A percentile compares a stretch with the other conserved stretches of the same genome.
phyloP scores from a whole-genome alignment of 2,113 vertebrate species.

The Furnarius figulus region DNA sequence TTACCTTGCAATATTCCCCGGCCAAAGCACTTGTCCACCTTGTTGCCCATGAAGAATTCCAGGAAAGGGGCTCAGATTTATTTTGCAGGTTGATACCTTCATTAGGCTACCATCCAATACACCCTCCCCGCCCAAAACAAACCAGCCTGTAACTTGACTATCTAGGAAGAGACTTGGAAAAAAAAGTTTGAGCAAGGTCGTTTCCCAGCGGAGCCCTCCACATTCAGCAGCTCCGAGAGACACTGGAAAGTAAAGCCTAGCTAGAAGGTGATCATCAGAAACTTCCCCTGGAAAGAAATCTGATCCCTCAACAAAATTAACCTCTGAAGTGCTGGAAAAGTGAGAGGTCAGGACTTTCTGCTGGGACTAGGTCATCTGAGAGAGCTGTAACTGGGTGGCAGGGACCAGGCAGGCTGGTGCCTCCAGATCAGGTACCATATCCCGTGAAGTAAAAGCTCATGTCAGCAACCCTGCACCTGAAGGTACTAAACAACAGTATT shows the following conservation, averaged over 20 bases:
- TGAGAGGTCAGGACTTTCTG: conserved; percentile 59
- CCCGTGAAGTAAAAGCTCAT: conserved; percentile 9
- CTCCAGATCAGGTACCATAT: conserved; percentile 23
- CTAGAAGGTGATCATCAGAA: conserved; percentile 70
- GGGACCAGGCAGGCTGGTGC: conserved; percentile 30
- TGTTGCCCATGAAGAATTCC: conserved; percentile 63
- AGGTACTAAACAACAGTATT: neutral
- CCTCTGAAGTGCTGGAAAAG: conserved; percentile 75
- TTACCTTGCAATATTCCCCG: conserved; percentile 74
- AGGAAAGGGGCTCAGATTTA: conserved; percentile 71
- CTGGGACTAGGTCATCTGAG: conserved; percentile 66
- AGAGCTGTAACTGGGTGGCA: conserved; percentile 34
- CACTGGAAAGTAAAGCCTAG: conserved; percentile 49
- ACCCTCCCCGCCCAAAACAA: neutral
- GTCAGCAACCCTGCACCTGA: neutral
- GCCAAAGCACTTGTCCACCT: conserved; percentile 74
- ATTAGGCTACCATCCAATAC: conserved; percentile 60
- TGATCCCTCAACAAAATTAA: conserved; percentile 80
- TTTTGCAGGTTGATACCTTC: conserved; percentile 75
- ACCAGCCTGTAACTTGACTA: neutral
- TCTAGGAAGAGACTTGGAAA: neutral
- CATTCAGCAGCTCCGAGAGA: conserved; percentile 55
- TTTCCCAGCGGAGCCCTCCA: conserved; percentile 30
- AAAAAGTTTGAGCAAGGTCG: neutral
- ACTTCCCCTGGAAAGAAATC: conserved; percentile 76